Conservation (phyloP, 2,113 vertebrate species). For the Cyphomyrus plagiostoma region DNA sequence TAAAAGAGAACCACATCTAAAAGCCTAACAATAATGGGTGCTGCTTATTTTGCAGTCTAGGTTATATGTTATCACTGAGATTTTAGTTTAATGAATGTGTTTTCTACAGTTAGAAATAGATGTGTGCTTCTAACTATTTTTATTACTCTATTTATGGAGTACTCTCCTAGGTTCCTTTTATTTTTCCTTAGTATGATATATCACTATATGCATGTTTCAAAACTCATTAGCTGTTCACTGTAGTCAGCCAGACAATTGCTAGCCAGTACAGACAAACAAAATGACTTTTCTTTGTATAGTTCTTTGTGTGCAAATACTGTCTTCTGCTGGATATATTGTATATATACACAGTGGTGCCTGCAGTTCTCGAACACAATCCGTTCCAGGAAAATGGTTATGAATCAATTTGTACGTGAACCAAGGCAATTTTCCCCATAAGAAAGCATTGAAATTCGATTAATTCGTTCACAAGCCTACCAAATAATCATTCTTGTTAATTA, state of each 20-base stretch:
- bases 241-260: conserved; percentile 21
- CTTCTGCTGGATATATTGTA: neutral
- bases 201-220: neutral
- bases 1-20: neutral
- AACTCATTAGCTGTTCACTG: neutral
- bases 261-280: neutral
- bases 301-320: neutral
- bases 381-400: too few species aligned
- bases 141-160: neutral
- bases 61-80: neutral
- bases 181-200: neutral
- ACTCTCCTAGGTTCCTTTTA: neutral
- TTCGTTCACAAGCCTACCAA: too few species aligned
- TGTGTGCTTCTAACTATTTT: conserved; percentile 1
- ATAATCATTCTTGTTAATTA: too few species aligned
- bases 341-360: too few species aligned
- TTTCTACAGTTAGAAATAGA: conserved; percentile 8
- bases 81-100: neutral
- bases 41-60: neutral
- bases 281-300: neutral
- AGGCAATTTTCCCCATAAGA: too few species aligned
- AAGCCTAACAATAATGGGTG: neutral
- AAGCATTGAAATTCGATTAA: too few species aligned
- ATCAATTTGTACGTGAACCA: too few species aligned
- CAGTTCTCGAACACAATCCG: too few species aligned